Percentiles rank a stretch among this genome's conserved stretches.
These are phyloP conservation scores for Chaitophorus viminalis DNA, from an alignment of 2,888 invertebrate genomes.

Conservation along the genomic window DNA sequence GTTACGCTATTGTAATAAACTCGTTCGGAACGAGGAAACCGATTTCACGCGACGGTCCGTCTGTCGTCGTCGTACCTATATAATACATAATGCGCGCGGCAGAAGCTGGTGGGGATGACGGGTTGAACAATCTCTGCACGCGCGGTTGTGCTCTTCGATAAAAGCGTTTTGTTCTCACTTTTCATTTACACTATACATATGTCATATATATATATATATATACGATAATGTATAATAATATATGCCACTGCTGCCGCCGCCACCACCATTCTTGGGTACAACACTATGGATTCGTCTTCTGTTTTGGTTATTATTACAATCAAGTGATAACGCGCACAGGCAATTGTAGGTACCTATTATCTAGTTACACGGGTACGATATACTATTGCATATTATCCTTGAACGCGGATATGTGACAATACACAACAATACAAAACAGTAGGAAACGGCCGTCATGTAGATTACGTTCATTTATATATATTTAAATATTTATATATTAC, in stretches of 20 bases:
- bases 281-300: not conserved
- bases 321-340: too few species aligned
- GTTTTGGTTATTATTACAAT: not conserved
- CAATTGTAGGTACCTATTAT: too few species aligned
- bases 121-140: not conserved
- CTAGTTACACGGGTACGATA: not conserved
- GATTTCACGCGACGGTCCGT: conserved; percentile 10
- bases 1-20: too few species aligned
- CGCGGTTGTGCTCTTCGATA: not conserved
- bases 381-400: conserved; percentile 35
- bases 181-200: not conserved
- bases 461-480: not conserved
- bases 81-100: too few species aligned
- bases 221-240: too few species aligned
- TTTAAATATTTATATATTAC: too few species aligned
- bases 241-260: too few species aligned
- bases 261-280: too few species aligned
- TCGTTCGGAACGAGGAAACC: conserved; percentile 34
- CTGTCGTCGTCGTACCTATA: not conserved
- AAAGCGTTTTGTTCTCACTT: not conserved
- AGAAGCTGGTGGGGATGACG: not conserved
- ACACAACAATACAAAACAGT: conserved; percentile 12
- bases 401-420: not conserved
- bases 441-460: conserved; percentile 20
- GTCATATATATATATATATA: not conserved